These are phyloP conservation scores for Electrophaes corylata DNA, from an alignment of 2,888 invertebrate genomes.

Conservation along the genomic window DNA sequence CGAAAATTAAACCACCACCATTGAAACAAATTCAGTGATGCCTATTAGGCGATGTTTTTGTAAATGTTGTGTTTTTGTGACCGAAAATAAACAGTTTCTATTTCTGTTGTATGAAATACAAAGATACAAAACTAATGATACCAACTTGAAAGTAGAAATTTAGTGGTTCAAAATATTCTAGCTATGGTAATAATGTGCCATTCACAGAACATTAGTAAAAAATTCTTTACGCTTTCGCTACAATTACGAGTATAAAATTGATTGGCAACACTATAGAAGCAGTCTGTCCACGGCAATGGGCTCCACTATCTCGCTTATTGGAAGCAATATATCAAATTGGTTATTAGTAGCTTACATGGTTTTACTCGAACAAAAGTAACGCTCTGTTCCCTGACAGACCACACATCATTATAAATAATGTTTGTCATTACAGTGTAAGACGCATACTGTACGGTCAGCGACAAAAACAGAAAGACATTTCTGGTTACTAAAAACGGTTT, in stretches of 20 bases:
- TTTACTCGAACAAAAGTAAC: slow-evolving; percentile 50
- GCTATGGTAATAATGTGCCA: slow-evolving; percentile 27
- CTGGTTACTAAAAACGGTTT: too few relatives aligned
- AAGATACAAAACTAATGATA: not conserved
- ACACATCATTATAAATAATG: slow-evolving; percentile 41
- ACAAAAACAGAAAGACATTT: not conserved
- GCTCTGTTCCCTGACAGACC: slow-evolving; percentile 44
- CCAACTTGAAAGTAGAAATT: slow-evolving; percentile 15
- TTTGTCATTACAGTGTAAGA: not conserved
- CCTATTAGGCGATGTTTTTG: too few relatives aligned
- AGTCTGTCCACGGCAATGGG: slow-evolving; percentile 52
- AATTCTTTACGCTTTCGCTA: slow-evolving; percentile 62
- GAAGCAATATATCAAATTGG: slow-evolving; percentile 56
- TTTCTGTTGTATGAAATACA: not conserved
- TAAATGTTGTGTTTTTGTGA: too few relatives aligned
- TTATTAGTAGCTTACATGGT: slow-evolving; percentile 48
- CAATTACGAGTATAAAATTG: slow-evolving; percentile 61
- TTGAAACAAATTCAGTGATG: too few relatives aligned
- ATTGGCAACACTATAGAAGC: slow-evolving; percentile 58
- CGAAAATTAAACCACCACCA: too few relatives aligned
- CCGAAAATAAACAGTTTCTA: too few relatives aligned
- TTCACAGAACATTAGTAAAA: slow-evolving; percentile 50
- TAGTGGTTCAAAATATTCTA: slow-evolving; percentile 16
- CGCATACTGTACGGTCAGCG: too few relatives aligned
- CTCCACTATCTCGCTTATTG: slow-evolving; percentile 51